Base-by-base conservation (phyloP, 2,888 invertebrate species). In the Lacanobia wlatinum region DNA sequence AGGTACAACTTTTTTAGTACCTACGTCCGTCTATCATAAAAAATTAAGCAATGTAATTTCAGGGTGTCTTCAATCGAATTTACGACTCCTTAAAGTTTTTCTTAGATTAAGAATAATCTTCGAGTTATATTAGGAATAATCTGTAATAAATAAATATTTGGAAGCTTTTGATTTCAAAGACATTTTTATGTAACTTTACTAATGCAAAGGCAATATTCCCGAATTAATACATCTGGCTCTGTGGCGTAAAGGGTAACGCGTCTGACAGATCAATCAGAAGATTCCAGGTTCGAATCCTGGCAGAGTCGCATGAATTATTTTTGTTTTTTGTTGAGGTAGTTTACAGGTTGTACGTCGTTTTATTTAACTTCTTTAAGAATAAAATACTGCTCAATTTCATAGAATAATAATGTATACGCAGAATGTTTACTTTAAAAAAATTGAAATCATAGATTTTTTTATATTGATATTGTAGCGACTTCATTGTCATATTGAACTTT, bases 191-290 rank as follows among this genome's bases (percentile, higher is more conserved):
- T 28, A 55, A 16, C 3, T 28, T 28, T 8, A 28, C 7, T 28
- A 55, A 1, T 10, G 4, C 1, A 97, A 96, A 34, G 6, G 28
- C 28, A 2, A 28, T 3, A 97, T 97, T 97, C 96, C 96, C 96
- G 95, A 0, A 95, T 95, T 95, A 94, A 96, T 95, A 0, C 50
- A 77, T 56, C 84, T 4, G 96, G 96, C 96, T 96, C 94, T 97
- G 97, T 97, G 96, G 96, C 96, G 96, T 96, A 97, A 96, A 28
- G 66, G 72, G 67, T 55, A 72, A 68, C 97, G 97, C 97, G 97
- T 97, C 97, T 97, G 97, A 97, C 97, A 97, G 6, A 97, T 97
- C 97, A 97, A 97, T 97, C 97, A 97, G 97, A 97, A 97, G 97
- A 97, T 97, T 97, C 97, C 97, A 97, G 96, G 96, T 96, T 97